Evolutionary conservation across 2,888 invertebrate genomes (phyloP), one percentile per base, ranked within the genome.

Genomic region (Apotomis betuletana): DNA sequence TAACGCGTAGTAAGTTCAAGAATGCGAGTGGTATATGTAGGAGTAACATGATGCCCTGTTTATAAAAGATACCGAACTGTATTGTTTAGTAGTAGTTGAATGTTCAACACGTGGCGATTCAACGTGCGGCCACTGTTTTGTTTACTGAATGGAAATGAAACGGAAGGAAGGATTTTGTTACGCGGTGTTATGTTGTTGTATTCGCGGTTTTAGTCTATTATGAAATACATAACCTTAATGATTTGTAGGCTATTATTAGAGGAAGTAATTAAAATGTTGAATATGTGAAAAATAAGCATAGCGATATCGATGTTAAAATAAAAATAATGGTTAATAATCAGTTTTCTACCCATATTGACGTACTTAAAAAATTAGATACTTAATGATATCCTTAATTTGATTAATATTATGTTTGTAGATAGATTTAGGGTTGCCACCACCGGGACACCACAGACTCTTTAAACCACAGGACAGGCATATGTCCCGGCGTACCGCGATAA

Each of bases 1-100:
- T 77, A 75, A 75, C 70, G 75, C 79, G 80, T 74, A 81, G 78
- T 79, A 75, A 71, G 74, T 67, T 54, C 65, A 76, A 80, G 80
- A 81, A 83, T 81, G 64, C 60, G 36, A 51, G 60, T 46, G 55
- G 58, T 49, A 6, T 6, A 63, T 10, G 63, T 44, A 38, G 63
- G 27, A 70, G 63, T 58, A 69, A 71, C 36, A 46, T 36, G 58
- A 73, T 46, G n/a, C 15, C 13, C 9, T 73, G 72, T 68, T 68
- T 72, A 63, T 27, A 38, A 41, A 65, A 51, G 49, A 72, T 68
- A 57, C 64, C 12, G 36, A 64, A 59, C 64, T 38, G 27, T 57
- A 58, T 58, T 67, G 63, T 69, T 69, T 63, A 57, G 67, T 70
- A 57, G 67, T 70, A 57, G 55, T 63, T 64, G 52, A 58, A 74